These are phyloP conservation scores for Neomorphus geoffroyi DNA, from an alignment of 2,797 vertebrate genomes.

Conservation along the genomic window DNA sequence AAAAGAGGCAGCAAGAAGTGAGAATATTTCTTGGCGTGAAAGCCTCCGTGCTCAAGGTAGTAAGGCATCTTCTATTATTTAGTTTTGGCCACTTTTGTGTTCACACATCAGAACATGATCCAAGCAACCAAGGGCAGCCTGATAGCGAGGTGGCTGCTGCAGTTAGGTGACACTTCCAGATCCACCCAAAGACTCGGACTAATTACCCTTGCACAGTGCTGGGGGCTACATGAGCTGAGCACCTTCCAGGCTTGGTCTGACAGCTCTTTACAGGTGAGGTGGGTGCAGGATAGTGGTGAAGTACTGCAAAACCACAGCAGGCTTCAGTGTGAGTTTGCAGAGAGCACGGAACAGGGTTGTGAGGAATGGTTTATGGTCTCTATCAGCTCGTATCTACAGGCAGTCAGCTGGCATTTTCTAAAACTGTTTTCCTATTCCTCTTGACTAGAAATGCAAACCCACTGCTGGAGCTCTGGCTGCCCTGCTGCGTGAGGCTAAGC, in stretches of 20 bases:
- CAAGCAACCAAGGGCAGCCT: neutral
- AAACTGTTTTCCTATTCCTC: slow-evolving; percentile 25
- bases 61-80: slow-evolving; percentile 33
- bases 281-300: neutral
- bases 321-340: neutral
- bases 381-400: neutral
- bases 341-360: neutral
- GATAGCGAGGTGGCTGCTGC: neutral
- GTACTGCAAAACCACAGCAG: neutral
- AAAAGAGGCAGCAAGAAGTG: slow-evolving; percentile 32
- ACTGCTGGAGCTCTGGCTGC: neutral
- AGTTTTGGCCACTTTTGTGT: slow-evolving; percentile 64
- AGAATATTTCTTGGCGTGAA: slow-evolving; percentile 47
- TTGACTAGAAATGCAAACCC: slow-evolving; percentile 13
- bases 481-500: neutral
- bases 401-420: slow-evolving; percentile 7
- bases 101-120: slow-evolving; percentile 64
- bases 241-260: neutral
- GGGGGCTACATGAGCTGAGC: neutral
- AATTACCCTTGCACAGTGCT: neutral
- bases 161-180: slow-evolving; percentile 15
- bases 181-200: neutral
- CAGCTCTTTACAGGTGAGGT: neutral
- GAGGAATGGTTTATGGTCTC: neutral
- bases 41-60: slow-evolving; percentile 4